Evolutionary conservation across 2,797 vertebrate genomes (phyloP).

Genomic region (Anableps anableps): DNA sequence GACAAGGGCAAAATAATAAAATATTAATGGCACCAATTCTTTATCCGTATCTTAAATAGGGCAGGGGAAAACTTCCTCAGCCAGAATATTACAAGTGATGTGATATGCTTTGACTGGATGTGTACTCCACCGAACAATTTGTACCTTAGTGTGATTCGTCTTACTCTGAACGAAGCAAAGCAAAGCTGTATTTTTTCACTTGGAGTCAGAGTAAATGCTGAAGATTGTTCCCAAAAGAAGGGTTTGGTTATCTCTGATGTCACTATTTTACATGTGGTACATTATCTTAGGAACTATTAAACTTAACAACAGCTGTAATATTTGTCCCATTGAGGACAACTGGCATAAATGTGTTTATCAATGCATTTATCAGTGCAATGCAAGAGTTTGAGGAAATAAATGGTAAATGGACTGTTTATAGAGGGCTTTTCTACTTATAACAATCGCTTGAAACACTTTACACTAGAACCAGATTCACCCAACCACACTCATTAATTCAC

Average conservation of each 20-base stretch:
- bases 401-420: not conserved
- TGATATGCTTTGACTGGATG: constrained; percentile 47
- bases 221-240: constrained; percentile 34
- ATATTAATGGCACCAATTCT: constrained; percentile 59
- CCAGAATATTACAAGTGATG: constrained; percentile 44
- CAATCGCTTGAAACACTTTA: not conserved
- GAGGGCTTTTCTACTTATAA: not conserved
- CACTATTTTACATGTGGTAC: constrained; percentile 37
- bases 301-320: constrained; percentile 57
- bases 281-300: constrained; percentile 55
- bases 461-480: too few relatives aligned
- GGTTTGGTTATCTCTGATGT: constrained; percentile 30
- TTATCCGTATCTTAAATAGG: constrained; percentile 65
- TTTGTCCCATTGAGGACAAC: constrained; percentile 20
- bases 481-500: too few relatives aligned
- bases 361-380: not conserved
- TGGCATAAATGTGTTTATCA: constrained; percentile 43
- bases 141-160: constrained; percentile 18
- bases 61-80: constrained; percentile 59
- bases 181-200: constrained; percentile 32
- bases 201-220: constrained; percentile 19
- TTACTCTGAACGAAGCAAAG: constrained; percentile 30
- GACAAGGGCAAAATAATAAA: constrained; percentile 70
- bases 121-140: constrained; percentile 33
- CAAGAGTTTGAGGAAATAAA: constrained; percentile 49